Evolutionary conservation across 1,140 invertebrate species (phyloP).

Genomic region (Panagrolaimus sp.): DNA sequence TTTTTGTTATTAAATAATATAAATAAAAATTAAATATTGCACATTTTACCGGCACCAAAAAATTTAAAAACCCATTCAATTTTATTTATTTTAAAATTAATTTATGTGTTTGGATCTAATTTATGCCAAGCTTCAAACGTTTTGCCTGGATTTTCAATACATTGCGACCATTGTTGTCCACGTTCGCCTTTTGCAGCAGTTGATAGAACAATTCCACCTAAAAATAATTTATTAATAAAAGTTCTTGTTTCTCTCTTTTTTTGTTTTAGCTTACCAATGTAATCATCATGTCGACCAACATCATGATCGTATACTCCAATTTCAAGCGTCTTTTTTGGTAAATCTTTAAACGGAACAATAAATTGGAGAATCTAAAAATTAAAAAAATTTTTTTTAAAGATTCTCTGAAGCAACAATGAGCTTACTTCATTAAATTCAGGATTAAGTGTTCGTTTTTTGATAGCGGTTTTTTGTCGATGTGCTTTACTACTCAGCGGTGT

Average conservation of each 20-base stretch:
- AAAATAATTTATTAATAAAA: conserved; percentile 9
- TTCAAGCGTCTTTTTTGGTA: conserved; percentile 76
- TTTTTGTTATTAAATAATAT: no score
- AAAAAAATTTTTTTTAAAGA: conserved; percentile 19
- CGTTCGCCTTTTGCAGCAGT: conserved; percentile 44
- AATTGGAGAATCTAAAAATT: conserved; percentile 71
- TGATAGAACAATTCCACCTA: conserved; percentile 51
- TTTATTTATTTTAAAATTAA: conserved; percentile 4
- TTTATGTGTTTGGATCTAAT: conserved; percentile 31
- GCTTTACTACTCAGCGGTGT: conserved; percentile 47
- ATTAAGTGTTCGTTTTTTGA: conserved; percentile 86
- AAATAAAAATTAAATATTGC: no score
- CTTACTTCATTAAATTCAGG: conserved; percentile 78
- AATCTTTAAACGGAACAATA: conserved; percentile 74
- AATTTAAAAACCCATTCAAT: neutral
- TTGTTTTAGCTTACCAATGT: conserved; percentile 65
- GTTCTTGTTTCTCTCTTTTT: neutral
- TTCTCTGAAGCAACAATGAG: conserved; percentile 4
- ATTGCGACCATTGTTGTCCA: conserved; percentile 51
- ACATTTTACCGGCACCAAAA: conserved; percentile 5
- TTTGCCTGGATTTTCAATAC: conserved; percentile 56
- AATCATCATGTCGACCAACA: conserved; percentile 74
- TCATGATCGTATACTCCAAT: conserved; percentile 89
- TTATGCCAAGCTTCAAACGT: conserved; percentile 55
- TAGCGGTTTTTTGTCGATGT: conserved; percentile 69